Percentiles rank a stretch among this genome's conserved stretches.
Conservation (phyloP, 2,888 invertebrate species). For the Trypoxylon attenuatum region DNA sequence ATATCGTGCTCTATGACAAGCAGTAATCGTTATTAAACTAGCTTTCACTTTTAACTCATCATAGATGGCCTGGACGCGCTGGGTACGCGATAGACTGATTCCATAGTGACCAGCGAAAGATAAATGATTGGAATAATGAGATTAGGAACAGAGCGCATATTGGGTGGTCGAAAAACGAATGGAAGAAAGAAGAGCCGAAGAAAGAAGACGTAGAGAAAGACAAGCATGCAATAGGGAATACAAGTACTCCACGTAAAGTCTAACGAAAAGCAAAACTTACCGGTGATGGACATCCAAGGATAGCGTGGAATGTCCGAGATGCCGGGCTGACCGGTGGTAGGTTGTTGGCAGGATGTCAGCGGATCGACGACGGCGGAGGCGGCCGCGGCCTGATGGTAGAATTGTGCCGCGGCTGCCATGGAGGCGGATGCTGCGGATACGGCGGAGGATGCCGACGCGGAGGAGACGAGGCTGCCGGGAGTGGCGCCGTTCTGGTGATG, state of each 20-base stretch:
- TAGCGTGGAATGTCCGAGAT: constrained; percentile 95
- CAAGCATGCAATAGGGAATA: neutral
- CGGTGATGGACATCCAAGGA: constrained; percentile 98
- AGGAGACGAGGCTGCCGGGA: constrained; percentile 70
- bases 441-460: constrained; percentile 80
- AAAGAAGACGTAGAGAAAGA: neutral
- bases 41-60: too few species aligned
- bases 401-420: constrained; percentile 86
- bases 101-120: too few species aligned
- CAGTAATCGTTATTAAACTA: too few species aligned
- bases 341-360: constrained; percentile 86
- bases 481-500: constrained; percentile 81
- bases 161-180: too few species aligned
- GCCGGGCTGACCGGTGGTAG: constrained; percentile 85
- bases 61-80: too few species aligned
- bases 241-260: neutral
- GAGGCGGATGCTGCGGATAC: constrained; percentile 81
- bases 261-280: constrained; percentile 77
- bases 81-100: too few species aligned
- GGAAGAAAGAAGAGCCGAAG: neutral
- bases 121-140: too few species aligned
- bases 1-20: too few species aligned
- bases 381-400: constrained; percentile 91
- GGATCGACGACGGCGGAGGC: constrained; percentile 88
- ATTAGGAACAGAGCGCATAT: too few species aligned